phyloP scores from a whole-genome alignment of 1,140 invertebrate species.

The Caenorhabditis remanei region DNA sequence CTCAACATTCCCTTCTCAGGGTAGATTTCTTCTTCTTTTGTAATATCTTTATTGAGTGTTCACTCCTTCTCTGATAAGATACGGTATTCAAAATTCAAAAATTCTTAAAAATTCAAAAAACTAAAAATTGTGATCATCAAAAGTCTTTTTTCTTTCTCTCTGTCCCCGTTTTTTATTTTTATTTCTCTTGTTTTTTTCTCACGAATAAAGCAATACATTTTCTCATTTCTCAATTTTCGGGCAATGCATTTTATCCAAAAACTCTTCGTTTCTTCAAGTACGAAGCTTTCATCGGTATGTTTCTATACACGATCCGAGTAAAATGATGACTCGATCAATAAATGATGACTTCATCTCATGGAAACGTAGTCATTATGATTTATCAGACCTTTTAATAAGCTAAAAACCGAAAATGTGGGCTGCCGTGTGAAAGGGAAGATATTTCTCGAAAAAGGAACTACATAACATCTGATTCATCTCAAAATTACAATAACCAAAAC shows the following conservation, averaged over 20 bases:
- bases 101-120: not conserved
- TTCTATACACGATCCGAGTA: too few relatives aligned
- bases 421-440: too few relatives aligned
- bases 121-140: not conserved
- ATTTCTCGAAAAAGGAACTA: not conserved
- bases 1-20: conserved; percentile 42
- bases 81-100: not conserved
- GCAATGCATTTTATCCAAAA: conserved; percentile 45
- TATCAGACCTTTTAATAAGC: too few relatives aligned
- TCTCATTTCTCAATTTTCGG: not conserved
- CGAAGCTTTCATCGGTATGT: conserved; percentile 24
- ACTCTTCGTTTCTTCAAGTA: conserved; percentile 6
- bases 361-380: too few relatives aligned
- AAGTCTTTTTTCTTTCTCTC: not conserved
- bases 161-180: not conserved
- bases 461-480: not conserved
- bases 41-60: not conserved
- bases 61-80: too few relatives aligned
- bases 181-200: not conserved
- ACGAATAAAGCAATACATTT: conserved; percentile 9
- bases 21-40: not conserved
- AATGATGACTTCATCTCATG: too few relatives aligned
- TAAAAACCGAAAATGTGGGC: too few relatives aligned
- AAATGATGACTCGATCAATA: too few relatives aligned
- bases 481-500: not conserved